These are phyloP conservation scores for Drosophila gaucha DNA, from an alignment of 2,888 invertebrate species.

Conservation along the genomic window DNA sequence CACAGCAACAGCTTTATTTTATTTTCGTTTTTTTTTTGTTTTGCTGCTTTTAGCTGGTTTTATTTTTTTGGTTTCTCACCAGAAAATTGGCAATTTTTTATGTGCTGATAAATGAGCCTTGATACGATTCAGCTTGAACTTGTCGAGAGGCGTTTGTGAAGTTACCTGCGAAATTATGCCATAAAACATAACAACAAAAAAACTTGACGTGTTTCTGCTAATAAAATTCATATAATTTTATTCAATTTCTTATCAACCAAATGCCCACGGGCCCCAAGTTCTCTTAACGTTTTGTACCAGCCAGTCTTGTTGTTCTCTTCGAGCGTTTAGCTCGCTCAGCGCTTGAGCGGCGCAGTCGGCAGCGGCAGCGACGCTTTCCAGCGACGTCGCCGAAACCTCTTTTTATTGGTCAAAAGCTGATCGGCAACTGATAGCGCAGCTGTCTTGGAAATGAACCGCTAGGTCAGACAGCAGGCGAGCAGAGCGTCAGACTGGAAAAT, in stretches of 20 bases:
- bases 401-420: constrained; percentile 82
- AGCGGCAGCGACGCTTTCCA: constrained; percentile 46
- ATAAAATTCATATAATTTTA: constrained; percentile 73
- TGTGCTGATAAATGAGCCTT: constrained; percentile 68
- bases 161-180: constrained; percentile 46
- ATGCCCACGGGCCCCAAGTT: constrained; percentile 36
- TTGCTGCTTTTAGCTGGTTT: constrained; percentile 7
- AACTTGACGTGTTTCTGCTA: constrained; percentile 45
- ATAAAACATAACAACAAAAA: constrained; percentile 26
- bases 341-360: constrained; percentile 30
- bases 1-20: constrained; percentile 39
- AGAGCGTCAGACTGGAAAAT: constrained; percentile 66
- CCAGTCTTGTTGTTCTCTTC: constrained; percentile 31
- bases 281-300: constrained; percentile 45
- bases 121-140: constrained; percentile 49
- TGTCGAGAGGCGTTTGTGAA: constrained; percentile 43
- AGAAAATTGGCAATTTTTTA: constrained; percentile 56
- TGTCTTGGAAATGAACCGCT: constrained; percentile 81
- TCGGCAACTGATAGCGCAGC: constrained; percentile 79
- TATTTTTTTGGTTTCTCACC: constrained; percentile 47
- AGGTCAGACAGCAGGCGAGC: constrained; percentile 53
- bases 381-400: constrained; percentile 60
- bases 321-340: background rate
- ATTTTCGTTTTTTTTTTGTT: constrained; percentile 13
- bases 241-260: constrained; percentile 72